phyloP scores from a whole-genome alignment of 1,140 invertebrate genomes.

The Bombyx mori region DNA sequence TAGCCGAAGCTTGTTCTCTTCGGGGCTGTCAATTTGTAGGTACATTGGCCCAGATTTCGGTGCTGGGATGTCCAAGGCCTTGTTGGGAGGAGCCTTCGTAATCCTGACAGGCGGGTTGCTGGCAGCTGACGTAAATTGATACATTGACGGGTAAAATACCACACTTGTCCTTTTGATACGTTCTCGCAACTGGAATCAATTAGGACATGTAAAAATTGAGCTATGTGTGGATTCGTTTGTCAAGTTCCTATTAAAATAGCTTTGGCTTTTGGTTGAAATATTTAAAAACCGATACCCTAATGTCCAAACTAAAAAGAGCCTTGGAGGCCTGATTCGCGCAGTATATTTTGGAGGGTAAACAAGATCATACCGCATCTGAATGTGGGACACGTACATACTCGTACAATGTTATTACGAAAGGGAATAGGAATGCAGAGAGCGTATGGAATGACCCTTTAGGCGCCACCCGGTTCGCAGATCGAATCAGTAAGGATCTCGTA shows the following conservation, averaged over 20 bases:
- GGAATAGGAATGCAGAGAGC: too few species aligned
- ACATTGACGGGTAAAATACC: constrained; percentile 42
- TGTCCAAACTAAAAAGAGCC: too few species aligned
- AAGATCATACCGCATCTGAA: too few species aligned
- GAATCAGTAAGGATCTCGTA: neutral
- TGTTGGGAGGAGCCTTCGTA: constrained; percentile 25
- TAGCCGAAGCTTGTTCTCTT: constrained; percentile 34
- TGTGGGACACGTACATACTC: too few species aligned
- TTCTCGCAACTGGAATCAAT: constrained; percentile 25
- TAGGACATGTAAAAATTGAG: neutral
- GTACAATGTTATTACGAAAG: too few species aligned
- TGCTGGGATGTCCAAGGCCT: constrained; percentile 32
- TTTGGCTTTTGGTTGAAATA: neutral
- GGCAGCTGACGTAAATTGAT: constrained; percentile 32
- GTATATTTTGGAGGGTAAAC: too few species aligned
- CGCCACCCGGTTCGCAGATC: too few species aligned
- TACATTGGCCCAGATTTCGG: constrained; percentile 47
- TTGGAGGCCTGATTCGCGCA: too few species aligned
- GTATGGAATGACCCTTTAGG: too few species aligned
- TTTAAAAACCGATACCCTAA: too few species aligned
- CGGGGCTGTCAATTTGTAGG: constrained; percentile 48
- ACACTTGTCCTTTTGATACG: constrained; percentile 22
- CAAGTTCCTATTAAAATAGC: neutral
- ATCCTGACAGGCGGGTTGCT: constrained; percentile 33
- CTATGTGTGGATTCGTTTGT: neutral